Evolutionary conservation across 35 echinoderm and acorn worm species (phyloP), one percentile per base, ranked within the genome.

Genomic region (Eucidaris tribuloides): DNA sequence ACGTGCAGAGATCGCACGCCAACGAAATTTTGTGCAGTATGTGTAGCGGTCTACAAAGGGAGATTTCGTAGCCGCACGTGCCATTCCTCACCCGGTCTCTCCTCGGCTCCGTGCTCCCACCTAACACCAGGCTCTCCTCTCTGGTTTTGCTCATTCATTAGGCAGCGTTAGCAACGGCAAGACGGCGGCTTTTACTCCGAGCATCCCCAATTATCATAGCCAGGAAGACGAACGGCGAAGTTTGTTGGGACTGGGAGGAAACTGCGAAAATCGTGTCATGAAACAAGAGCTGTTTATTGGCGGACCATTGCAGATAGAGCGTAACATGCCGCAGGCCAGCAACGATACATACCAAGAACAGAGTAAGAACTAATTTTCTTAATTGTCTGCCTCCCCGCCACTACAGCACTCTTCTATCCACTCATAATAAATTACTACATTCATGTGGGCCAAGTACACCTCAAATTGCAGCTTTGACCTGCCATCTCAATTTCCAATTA

Each of bases 301-400:
- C 24, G 68, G 68, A 44, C 68, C 68, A 24, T 40, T 74, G 28
- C 68, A 74, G 68, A 74, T 74, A 14, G 68, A 74, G 20, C 68
- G 68, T 24, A 74, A 74, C 68, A 74, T 74, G 68, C 68, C 68
- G 44, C 68, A 74, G 68, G 68, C 68, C 35, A 74, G 7, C 68
- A 74, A 38, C 68, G 68, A 74, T 4, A 42, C 68, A 19, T 74
- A 35, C 34, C 68, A 74, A 74, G 68, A 74, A 74, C 68, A 74
- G 68, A 74, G 68, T 74, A 74, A 74, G 68, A 74, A 74, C 68
- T 74, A 74, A 74, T 74, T 74, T 74, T 74, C 68, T 74, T 74
- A 74, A 74, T 74, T 74, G 68, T 74, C 68, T 74, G 68, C 41
- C 44, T 74, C 24, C 35, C 44, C 68, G 61, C 37, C 61, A 64